Percentiles rank a stretch among this genome's conserved stretches.
Evolutionary conservation across 2,797 vertebrate genomes (phyloP).

Genomic region (Coregonus sp.): DNA sequence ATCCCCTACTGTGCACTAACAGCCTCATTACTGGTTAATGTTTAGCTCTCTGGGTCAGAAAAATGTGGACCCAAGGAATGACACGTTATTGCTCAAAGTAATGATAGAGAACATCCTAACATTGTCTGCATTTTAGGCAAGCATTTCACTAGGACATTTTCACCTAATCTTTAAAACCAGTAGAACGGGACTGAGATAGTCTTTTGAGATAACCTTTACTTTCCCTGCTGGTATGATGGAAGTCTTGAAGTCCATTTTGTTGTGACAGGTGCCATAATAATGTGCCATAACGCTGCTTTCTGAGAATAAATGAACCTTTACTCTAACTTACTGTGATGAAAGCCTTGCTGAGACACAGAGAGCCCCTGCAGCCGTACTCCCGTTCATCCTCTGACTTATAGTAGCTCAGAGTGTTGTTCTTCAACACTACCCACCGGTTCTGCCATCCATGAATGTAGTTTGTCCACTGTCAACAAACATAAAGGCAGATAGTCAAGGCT

Average conservation of each 20-base stretch:
- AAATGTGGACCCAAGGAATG: constrained; percentile 25
- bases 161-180: neutral
- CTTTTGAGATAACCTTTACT: neutral
- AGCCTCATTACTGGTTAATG: constrained; percentile 52
- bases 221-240: neutral
- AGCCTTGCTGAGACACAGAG: constrained; percentile 96
- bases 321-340: constrained; percentile 88
- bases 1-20: constrained; percentile 31
- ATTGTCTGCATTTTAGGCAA: neutral
- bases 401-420: constrained; percentile 93
- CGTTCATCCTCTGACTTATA: constrained; percentile 97
- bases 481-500: neutral
- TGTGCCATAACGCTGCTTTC: neutral
- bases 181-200: neutral
- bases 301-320: neutral
- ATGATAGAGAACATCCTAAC: constrained; percentile 23
- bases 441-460: constrained; percentile 99
- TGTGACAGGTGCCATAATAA: neutral
- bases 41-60: constrained; percentile 46
- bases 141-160: neutral
- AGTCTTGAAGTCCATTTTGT: neutral
- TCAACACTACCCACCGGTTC: constrained; percentile 96
- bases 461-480: constrained; percentile 85
- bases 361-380: constrained; percentile 95
- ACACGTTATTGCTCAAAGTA: constrained; percentile 25